Evolutionary conservation across 1,140 invertebrate species (phyloP).

Genomic region (Piezodorus guildinii): DNA sequence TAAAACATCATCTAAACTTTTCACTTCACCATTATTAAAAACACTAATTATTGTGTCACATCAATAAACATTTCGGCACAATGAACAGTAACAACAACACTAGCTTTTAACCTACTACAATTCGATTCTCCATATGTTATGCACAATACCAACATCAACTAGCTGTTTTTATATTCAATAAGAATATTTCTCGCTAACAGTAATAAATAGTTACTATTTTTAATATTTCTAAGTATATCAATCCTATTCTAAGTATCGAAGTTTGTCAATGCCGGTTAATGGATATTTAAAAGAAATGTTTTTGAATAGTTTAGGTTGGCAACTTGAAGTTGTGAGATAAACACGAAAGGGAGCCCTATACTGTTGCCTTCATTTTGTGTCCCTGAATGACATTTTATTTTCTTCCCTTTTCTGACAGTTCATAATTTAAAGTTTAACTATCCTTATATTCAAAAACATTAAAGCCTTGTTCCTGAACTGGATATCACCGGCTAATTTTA

Average conservation of each 20-base stretch:
- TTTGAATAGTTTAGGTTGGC: constrained; percentile 8
- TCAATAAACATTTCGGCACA: background rate
- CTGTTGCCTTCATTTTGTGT: constrained; percentile 7
- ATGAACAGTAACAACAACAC: background rate
- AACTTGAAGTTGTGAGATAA: constrained; percentile 9
- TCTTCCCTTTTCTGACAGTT: background rate
- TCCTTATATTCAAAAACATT: background rate
- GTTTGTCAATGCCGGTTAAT: too few species aligned
- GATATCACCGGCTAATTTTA: background rate
- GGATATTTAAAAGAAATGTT: background rate
- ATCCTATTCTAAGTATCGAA: too few species aligned
- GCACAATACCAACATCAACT: too few species aligned
- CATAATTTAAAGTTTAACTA: background rate
- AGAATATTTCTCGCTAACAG: too few species aligned
- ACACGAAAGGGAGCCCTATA: background rate
- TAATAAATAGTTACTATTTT: too few species aligned
- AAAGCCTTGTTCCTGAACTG: background rate
- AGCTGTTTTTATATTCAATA: too few species aligned
- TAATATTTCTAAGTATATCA: too few species aligned
- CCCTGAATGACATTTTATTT: constrained; percentile 13
- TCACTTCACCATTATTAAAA: constrained; percentile 6
- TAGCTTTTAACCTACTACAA: constrained; percentile 4
- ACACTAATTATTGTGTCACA: background rate
- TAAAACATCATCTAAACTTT: background rate
- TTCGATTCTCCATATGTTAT: background rate